These are phyloP conservation scores for Megalops cyprinoides DNA, from an alignment of 2,797 vertebrate genomes.

Conservation along the genomic window DNA sequence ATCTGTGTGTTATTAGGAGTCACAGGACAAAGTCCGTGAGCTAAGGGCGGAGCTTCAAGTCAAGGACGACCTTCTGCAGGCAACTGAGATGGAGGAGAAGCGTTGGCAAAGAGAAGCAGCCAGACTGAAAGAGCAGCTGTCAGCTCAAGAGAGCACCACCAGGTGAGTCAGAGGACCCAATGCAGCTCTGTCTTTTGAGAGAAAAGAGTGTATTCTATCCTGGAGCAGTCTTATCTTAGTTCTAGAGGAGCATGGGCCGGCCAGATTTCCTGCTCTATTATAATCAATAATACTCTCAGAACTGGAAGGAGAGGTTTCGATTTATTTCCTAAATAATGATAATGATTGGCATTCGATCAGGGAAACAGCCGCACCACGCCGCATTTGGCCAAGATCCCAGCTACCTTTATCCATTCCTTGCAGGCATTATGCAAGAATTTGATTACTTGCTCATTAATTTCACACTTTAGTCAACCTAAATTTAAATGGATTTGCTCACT, in stretches of 20 bases:
- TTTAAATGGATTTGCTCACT: neutral
- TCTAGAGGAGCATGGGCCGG: no score
- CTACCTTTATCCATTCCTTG: no score
- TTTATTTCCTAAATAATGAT: no score
- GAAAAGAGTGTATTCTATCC: no score
- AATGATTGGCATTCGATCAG: no score
- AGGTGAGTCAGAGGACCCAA: conserved; percentile 24
- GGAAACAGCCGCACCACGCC: no score
- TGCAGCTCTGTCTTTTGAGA: no score
- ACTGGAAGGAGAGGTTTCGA: neutral
- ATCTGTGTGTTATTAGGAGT: conserved; percentile 59
- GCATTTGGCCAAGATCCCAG: no score
- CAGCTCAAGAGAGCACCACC: conserved; percentile 45
- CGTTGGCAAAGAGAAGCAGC: conserved; percentile 62
- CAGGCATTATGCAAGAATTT: neutral
- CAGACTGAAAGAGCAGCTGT: conserved; percentile 58
- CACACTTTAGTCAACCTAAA: neutral
- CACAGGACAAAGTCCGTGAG: conserved; percentile 66
- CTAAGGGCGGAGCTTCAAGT: conserved; percentile 69
- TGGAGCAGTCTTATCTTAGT: no score
- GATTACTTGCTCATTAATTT: neutral
- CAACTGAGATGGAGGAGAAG: conserved; percentile 65
- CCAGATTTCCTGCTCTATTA: no score
- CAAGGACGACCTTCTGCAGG: conserved; percentile 65
- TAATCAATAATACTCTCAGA: neutral